These are phyloP conservation scores for Silurus lanzhouensis DNA, from an alignment of 2,797 vertebrate species.

Conservation along the genomic window DNA sequence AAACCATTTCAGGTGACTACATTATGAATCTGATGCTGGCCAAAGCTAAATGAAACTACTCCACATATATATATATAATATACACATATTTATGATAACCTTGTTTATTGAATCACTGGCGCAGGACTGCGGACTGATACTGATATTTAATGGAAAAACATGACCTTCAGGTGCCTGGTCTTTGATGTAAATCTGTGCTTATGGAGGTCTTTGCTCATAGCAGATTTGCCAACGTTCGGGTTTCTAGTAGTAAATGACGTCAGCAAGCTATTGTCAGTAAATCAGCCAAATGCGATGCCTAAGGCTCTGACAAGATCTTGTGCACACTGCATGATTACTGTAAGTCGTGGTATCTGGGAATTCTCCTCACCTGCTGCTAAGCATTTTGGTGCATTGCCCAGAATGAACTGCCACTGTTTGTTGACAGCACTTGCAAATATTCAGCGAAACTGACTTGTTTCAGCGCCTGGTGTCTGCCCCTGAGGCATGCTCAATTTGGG, in stretches of 20 bases:
- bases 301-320: background rate
- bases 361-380: slow-evolving; percentile 37
- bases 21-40: too few relatives aligned
- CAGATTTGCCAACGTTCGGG: background rate
- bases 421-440: slow-evolving; percentile 52
- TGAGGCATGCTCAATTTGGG: slow-evolving; percentile 46
- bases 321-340: slow-evolving; percentile 16
- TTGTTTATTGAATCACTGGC: too few relatives aligned
- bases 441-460: slow-evolving; percentile 36
- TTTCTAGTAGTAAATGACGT: background rate
- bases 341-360: slow-evolving; percentile 8
- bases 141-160: background rate
- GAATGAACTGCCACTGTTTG: slow-evolving; percentile 38
- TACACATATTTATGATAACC: too few relatives aligned
- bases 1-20: too few relatives aligned
- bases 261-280: background rate
- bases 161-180: background rate
- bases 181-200: background rate
- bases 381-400: slow-evolving; percentile 36
- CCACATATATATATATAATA: too few relatives aligned
- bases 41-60: too few relatives aligned
- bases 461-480: slow-evolving; percentile 34
- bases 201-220: background rate
- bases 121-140: too few relatives aligned
- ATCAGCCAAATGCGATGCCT: slow-evolving; percentile 8